Percentiles rank a stretch among this genome's conserved stretches.
These are phyloP conservation scores for Endomychus coccineus DNA, from an alignment of 2,888 invertebrate species.

Conservation along the genomic window DNA sequence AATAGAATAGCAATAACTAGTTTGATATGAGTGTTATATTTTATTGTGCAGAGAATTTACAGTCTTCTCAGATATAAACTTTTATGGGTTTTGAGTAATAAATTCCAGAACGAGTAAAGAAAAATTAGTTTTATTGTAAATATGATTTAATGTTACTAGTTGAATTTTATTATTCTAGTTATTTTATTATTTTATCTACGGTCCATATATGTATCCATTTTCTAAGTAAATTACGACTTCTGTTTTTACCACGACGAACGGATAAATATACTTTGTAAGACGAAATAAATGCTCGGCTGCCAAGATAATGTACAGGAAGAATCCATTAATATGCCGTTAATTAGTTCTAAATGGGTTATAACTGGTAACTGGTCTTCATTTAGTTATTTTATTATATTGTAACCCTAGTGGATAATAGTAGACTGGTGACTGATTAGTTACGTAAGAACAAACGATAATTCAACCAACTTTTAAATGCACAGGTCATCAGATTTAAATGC, in stretches of 20 bases:
- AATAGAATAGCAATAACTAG: constrained; percentile 15
- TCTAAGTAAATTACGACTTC: constrained; percentile 28
- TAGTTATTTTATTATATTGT: too few relatives aligned
- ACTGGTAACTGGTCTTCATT: too few relatives aligned
- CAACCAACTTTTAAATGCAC: too few relatives aligned
- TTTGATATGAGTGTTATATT: constrained; percentile 33
- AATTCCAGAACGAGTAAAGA: constrained; percentile 31
- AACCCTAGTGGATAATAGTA: too few relatives aligned
- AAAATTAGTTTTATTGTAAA: constrained; percentile 42
- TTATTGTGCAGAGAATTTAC: constrained; percentile 39
- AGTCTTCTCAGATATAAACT: constrained; percentile 36
- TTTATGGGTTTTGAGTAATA: constrained; percentile 38
- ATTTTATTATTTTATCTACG: constrained; percentile 24
- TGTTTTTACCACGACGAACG: constrained; percentile 11
- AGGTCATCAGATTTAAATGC: too few relatives aligned
- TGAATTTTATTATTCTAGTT: constrained; percentile 32
- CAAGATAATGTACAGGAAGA: too few relatives aligned
- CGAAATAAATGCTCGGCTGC: too few relatives aligned
- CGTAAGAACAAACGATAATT: too few relatives aligned
- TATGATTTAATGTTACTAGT: constrained; percentile 41
- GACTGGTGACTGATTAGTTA: too few relatives aligned
- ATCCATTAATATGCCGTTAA: too few relatives aligned
- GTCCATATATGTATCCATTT: constrained; percentile 32
- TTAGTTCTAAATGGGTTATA: too few relatives aligned
- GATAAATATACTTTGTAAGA: too few relatives aligned